These are phyloP conservation scores for Erebia epiphron DNA, from an alignment of 2,888 invertebrate genomes.

Conservation along the genomic window DNA sequence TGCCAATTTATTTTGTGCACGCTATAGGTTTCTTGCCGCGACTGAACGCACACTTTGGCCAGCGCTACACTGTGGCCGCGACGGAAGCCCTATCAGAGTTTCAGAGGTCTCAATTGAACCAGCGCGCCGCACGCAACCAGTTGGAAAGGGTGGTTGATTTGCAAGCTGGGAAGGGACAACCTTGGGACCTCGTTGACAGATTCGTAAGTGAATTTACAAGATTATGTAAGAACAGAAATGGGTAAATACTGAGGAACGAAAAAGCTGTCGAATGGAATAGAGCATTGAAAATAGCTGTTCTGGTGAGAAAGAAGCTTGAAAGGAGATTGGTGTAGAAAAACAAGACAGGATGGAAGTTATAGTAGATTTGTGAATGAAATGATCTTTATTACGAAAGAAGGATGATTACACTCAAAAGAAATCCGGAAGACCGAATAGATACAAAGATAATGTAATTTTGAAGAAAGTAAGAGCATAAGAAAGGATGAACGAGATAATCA, in stretches of 20 bases:
- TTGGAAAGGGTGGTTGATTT: slow-evolving; percentile 82
- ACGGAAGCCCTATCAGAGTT: slow-evolving; percentile 89
- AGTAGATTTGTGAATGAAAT: neutral
- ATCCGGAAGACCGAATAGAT: neutral
- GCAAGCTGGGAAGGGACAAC: slow-evolving; percentile 85
- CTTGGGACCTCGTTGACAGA: slow-evolving; percentile 84
- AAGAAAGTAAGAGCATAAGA: slow-evolving; percentile 8
- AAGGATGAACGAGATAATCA: slow-evolving; percentile 24
- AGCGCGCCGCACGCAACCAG: slow-evolving; percentile 83
- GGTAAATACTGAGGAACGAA: neutral
- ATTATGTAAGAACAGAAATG: neutral
- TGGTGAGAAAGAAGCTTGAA: neutral
- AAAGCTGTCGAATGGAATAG: neutral
- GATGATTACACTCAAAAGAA: neutral
- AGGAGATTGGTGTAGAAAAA: neutral
- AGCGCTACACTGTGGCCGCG: slow-evolving; percentile 87
- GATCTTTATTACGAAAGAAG: neutral
- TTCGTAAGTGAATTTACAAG: slow-evolving; percentile 71
- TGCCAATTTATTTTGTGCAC: neutral
- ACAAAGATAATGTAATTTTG: neutral
- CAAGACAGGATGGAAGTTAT: neutral
- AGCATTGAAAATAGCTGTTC: neutral
- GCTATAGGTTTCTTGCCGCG: slow-evolving; percentile 86
- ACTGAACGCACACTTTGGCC: slow-evolving; percentile 86
- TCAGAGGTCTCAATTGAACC: slow-evolving; percentile 83